Evolutionary conservation across 2,113 vertebrate genomes (phyloP).

Genomic region (Corynorhinus townsendii): DNA sequence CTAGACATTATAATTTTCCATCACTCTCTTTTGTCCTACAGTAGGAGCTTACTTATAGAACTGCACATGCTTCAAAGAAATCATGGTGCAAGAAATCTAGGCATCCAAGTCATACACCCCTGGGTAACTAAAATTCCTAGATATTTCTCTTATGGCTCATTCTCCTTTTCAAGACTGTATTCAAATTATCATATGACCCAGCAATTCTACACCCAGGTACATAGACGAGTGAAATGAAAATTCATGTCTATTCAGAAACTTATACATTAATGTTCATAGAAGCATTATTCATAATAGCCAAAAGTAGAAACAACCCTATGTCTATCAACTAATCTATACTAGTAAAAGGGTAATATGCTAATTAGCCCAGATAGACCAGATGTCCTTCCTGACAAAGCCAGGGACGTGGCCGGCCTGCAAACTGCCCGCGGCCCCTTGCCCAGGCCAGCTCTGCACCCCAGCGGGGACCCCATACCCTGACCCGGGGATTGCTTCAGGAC

Average conservation of each 20-base stretch:
- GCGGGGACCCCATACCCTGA: too few relatives aligned
- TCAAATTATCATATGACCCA: neutral
- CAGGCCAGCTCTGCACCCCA: too few relatives aligned
- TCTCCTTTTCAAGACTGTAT: neutral
- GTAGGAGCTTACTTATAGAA: neutral
- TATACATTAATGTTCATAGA: neutral
- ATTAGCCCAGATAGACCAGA: too few relatives aligned
- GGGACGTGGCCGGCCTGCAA: too few relatives aligned
- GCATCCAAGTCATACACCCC: neutral
- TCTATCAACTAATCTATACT: neutral
- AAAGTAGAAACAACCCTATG: neutral
- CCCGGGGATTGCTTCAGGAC: too few relatives aligned
- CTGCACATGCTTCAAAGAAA: neutral
- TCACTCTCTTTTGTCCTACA: neutral
- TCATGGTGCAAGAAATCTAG: neutral
- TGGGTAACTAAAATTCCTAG: neutral
- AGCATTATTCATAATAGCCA: neutral
- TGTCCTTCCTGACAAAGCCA: too few relatives aligned
- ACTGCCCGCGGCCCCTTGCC: too few relatives aligned
- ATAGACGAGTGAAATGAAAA: neutral
- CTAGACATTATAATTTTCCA: neutral
- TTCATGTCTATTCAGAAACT: neutral
- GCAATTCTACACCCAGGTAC: neutral
- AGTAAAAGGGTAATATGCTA: too few relatives aligned
- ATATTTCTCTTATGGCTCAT: neutral